phyloP scores from a whole-genome alignment of 2,113 vertebrate genomes.

The Copsychus sechellarum region DNA sequence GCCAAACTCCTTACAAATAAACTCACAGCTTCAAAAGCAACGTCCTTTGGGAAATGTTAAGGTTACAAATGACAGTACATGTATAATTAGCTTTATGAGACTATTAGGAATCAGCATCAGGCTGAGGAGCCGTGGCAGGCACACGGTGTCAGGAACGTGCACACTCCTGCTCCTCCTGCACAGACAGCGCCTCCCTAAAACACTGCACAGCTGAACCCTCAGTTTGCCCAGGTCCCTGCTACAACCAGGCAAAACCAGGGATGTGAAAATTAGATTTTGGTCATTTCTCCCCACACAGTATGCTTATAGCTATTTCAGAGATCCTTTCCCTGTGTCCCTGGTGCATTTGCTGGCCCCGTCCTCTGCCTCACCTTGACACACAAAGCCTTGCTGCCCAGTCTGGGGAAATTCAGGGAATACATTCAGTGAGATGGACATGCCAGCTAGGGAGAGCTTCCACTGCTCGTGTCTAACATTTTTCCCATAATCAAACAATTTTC shows the following conservation, averaged over 20 bases:
- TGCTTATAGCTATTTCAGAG: neutral
- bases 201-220: neutral
- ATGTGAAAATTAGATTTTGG: neutral
- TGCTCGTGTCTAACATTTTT: neutral
- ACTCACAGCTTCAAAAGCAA: slow-evolving; percentile 1
- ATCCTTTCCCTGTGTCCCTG: neutral
- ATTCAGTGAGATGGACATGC: neutral
- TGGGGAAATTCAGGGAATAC: neutral
- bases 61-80: neutral
- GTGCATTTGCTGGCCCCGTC: neutral
- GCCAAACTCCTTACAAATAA: neutral
- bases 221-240: neutral
- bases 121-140: neutral
- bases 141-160: neutral
- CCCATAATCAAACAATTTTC: neutral
- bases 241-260: neutral
- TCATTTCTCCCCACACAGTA: neutral
- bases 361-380: neutral
- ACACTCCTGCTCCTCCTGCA: neutral
- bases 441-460: neutral
- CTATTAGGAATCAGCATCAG: neutral
- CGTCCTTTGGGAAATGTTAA: neutral
- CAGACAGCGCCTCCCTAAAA: neutral
- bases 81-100: neutral
- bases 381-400: neutral